These are phyloP conservation scores for Phalacrocorax aristotelis DNA, from an alignment of 2,113 vertebrate genomes.

Conservation along the genomic window DNA sequence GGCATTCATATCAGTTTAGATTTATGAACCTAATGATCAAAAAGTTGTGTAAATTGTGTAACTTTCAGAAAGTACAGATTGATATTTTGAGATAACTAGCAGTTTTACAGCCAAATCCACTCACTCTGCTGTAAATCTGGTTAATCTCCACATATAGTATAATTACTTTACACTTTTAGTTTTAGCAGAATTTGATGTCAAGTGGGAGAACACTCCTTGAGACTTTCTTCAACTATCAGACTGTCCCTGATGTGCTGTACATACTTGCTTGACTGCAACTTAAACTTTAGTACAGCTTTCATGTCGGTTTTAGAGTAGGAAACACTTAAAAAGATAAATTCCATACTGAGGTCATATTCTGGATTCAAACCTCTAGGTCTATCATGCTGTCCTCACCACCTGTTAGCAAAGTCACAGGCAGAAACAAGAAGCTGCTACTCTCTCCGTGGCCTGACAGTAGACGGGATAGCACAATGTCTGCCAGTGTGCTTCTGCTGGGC, in stretches of 20 bases:
- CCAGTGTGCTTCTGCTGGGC: background rate
- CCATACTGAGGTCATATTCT: background rate
- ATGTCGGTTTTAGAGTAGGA: background rate
- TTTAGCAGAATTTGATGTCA: background rate
- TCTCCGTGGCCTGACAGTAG: background rate
- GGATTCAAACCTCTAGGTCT: background rate
- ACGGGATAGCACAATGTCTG: background rate
- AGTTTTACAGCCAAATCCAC: background rate
- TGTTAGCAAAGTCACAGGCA: background rate
- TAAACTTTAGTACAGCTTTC: background rate
- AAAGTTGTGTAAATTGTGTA: background rate
- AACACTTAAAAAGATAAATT: background rate
- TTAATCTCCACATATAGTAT: background rate
- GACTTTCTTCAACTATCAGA: background rate
- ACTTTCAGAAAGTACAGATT: background rate
- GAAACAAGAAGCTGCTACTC: background rate
- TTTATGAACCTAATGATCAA: background rate
- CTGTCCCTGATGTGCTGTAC: background rate
- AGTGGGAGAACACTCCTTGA: background rate
- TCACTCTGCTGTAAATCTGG: background rate
- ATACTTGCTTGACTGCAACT: background rate
- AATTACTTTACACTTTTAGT: background rate
- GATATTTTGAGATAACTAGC: background rate
- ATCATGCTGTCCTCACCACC: background rate
- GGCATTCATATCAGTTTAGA: background rate